Conservation (phyloP, 2,888 invertebrate genomes). For the Stenchaetothrips biformis region DNA sequence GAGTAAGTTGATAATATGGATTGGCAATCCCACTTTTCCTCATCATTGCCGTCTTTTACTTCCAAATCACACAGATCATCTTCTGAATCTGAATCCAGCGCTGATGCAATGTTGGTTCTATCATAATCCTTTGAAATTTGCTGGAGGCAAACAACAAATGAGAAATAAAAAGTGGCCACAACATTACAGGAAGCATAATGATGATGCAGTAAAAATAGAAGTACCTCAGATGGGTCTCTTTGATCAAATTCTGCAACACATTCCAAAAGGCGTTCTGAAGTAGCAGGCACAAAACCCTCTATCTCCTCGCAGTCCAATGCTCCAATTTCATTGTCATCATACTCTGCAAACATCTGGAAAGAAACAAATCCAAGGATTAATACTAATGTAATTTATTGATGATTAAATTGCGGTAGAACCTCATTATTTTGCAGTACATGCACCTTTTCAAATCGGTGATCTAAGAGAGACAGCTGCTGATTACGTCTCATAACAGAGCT, state of each 20-base stretch:
- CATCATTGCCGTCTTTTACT: conserved; percentile 43
- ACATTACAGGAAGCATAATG: conserved; percentile 25
- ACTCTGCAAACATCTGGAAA: conserved; percentile 66
- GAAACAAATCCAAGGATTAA: conserved; percentile 30
- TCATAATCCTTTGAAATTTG: no score
- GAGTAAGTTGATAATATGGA: conserved; percentile 86
- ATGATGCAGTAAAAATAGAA: conserved; percentile 17
- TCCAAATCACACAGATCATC: conserved; percentile 55
- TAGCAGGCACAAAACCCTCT: conserved; percentile 67
- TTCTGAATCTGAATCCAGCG: conserved; percentile 43
- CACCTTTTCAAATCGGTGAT: conserved; percentile 84
- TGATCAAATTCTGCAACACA: conserved; percentile 69
- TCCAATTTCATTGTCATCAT: conserved; percentile 85
- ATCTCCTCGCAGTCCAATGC: conserved; percentile 87
- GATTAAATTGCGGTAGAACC: conserved; percentile 1
- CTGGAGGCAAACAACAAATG: conserved; percentile 26
- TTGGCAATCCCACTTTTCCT: conserved; percentile 69
- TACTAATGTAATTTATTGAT: background rate
- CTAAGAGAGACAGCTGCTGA: conserved; percentile 73
- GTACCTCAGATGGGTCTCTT: conserved; percentile 44
- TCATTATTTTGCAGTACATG: background rate
- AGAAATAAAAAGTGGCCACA: background rate
- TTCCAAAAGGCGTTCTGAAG: conserved; percentile 63
- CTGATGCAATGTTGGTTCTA: no score
- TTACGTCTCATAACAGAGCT: conserved; percentile 85